A percentile compares a stretch with the other conserved stretches of the same genome.
These are phyloP conservation scores for Melanargia galathea DNA, from an alignment of 2,888 invertebrate genomes.

Conservation along the genomic window DNA sequence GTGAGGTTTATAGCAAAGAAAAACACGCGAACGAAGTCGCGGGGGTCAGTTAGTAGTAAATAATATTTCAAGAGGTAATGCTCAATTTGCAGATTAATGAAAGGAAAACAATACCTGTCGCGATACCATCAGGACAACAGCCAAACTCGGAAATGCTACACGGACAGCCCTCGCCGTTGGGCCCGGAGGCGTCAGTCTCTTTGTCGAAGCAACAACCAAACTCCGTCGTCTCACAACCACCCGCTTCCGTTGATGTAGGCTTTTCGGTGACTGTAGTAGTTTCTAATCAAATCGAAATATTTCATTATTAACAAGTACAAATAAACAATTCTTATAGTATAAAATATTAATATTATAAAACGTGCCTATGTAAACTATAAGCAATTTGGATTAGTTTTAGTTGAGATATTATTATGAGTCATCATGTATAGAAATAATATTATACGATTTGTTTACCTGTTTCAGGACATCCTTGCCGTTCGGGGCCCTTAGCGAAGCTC, in stretches of 20 bases:
- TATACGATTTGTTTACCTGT: slow-evolving; percentile 56
- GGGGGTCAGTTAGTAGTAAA: no score
- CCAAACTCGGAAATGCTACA: slow-evolving; percentile 84
- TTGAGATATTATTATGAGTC: no score
- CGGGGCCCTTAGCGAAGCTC: slow-evolving; percentile 85
- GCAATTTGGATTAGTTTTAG: no score
- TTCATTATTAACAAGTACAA: not conserved
- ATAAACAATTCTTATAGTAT: not conserved
- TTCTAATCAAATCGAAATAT: slow-evolving; percentile 1
- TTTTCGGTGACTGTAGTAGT: slow-evolving; percentile 35
- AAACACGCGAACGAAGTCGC: no score
- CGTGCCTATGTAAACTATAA: no score
- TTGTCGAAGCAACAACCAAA: slow-evolving; percentile 91
- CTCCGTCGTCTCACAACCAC: slow-evolving; percentile 76
- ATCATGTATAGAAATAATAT: no score
- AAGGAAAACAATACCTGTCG: slow-evolving; percentile 76
- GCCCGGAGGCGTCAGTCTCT: slow-evolving; percentile 83
- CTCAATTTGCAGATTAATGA: no score
- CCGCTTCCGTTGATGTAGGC: slow-evolving; percentile 41
- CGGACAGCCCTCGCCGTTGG: slow-evolving; percentile 85
- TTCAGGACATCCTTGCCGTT: slow-evolving; percentile 78
- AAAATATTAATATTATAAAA: no score
- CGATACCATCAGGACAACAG: slow-evolving; percentile 88
- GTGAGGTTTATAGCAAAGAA: no score
- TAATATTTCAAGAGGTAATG: no score